Base-by-base conservation (phyloP, 92 coral and sea anemone species). In the Paramuricea clavata region DNA sequence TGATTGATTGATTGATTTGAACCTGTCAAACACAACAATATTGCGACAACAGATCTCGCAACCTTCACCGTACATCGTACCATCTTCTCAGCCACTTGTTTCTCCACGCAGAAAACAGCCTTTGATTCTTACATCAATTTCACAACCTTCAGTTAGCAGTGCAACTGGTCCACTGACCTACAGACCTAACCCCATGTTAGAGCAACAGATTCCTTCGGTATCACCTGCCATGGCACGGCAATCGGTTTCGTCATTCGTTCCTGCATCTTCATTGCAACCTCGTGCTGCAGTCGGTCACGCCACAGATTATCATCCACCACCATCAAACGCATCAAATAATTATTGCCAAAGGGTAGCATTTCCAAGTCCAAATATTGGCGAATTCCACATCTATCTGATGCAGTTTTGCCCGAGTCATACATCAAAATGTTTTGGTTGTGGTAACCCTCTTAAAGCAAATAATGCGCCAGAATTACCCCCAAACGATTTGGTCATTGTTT, bases 401-500 rank as follows among this genome's bases (percentile, higher is more conserved):
- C 50, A 74, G 80, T 74, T 30, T 33, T 74, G 60, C 54, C 80
- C 80, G 12, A 12, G 30, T 28, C 12, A 41, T 41, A 74, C 80
- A 74, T 74, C 80, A 19, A 36, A 9, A 15, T 74, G 80, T 41
- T 74, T 74, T 41, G 80, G 80, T 12, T 74, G 80, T 33, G 80
- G 80, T 12, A 74, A 74, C 32, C 30, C 80, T 12, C 57, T 74
- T 12, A 74, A 74, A 50, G 30, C n/a, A 74, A 74, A 41, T 19
- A 33, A 36, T 26, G 5, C 52, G 7, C 22, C 31, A n/a, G 13
- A 4, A 12, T 27, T 17, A 21, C 27, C 57, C 23, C 80, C 80
- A 33, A 3, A 36, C 19, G 80, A 74, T 36, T 21, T 74, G 47
- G 80, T 74, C 26, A 70, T 70, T 43, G 76, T 31, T 70, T 70